These are phyloP conservation scores for Phortica variegata DNA, from an alignment of 1,140 invertebrate genomes.

Conservation along the genomic window DNA sequence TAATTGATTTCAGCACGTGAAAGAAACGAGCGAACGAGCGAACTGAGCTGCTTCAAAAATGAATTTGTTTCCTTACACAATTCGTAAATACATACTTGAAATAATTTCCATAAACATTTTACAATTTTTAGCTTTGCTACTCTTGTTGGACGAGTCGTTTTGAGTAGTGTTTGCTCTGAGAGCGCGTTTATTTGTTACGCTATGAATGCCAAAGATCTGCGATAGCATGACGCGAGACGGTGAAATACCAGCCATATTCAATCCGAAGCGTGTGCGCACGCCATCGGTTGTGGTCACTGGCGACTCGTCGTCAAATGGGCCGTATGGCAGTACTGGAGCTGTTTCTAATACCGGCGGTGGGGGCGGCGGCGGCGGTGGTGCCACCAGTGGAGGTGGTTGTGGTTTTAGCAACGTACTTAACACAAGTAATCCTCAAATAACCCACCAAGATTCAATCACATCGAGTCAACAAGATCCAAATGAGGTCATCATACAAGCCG, in stretches of 20 bases:
- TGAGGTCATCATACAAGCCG: slow-evolving; percentile 53
- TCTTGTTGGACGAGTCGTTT: neutral
- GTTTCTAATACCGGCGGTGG: slow-evolving; percentile 12
- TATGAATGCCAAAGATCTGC: slow-evolving; percentile 35
- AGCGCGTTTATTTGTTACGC: slow-evolving; percentile 6
- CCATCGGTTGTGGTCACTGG: slow-evolving; percentile 73
- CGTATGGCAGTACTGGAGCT: slow-evolving; percentile 49
- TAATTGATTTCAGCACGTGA: slow-evolving; percentile 41
- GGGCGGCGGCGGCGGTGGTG: slow-evolving; percentile 1
- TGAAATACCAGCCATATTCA: slow-evolving; percentile 74
- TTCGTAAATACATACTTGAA: slow-evolving; percentile 4
- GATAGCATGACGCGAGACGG: slow-evolving; percentile 61
- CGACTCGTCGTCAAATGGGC: slow-evolving; percentile 62
- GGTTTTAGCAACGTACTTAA: slow-evolving; percentile 56
- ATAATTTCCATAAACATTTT: slow-evolving; percentile 3
- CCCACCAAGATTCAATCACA: slow-evolving; percentile 62
- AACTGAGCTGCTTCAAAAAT: no score
- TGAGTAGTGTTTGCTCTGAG: neutral
- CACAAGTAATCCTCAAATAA: slow-evolving; percentile 56
- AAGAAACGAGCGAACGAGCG: no score
- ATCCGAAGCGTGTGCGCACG: slow-evolving; percentile 69
- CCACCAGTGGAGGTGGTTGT: slow-evolving; percentile 24
- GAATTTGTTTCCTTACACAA: no score
- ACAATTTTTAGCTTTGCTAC: slow-evolving; percentile 4
- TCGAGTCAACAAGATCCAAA: slow-evolving; percentile 61